Conservation (phyloP, 2,888 invertebrate genomes). For the Troides oblongomaculatus region DNA sequence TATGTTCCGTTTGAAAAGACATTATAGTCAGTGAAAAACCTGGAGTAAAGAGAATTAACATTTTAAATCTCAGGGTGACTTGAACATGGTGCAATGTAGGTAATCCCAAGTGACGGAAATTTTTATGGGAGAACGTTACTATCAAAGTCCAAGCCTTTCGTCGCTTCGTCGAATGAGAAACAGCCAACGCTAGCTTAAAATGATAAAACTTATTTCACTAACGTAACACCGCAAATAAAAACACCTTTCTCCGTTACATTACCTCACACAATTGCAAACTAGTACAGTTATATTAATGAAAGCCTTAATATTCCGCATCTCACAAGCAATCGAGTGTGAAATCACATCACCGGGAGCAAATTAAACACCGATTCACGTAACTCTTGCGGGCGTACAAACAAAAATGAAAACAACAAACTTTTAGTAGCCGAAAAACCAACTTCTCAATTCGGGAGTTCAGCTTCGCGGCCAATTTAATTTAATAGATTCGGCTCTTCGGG, state of each 20-base stretch:
- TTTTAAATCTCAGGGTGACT: no score
- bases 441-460: conserved; percentile 13
- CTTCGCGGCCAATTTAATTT: background rate
- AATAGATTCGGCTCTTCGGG: background rate
- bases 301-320: conserved; percentile 38
- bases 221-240: conserved; percentile 10
- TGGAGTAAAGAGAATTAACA: no score
- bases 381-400: conserved; percentile 40
- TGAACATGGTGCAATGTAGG: no score
- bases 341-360: conserved; percentile 59
- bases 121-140: no score
- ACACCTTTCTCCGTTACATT: conserved; percentile 24
- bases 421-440: conserved; percentile 44
- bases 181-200: background rate
- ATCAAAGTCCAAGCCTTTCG: no score
- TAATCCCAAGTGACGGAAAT: no score
- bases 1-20: no score
- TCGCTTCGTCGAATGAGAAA: no score
- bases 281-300: conserved; percentile 36
- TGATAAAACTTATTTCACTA: conserved; percentile 6
- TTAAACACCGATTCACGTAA: conserved; percentile 50
- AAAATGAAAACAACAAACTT: conserved; percentile 40
- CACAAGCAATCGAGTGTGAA: conserved; percentile 59
- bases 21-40: no score
- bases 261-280: conserved; percentile 31